These are phyloP conservation scores for Hypomesus transpacificus DNA, from an alignment of 2,113 vertebrate species.

Conservation along the genomic window DNA sequence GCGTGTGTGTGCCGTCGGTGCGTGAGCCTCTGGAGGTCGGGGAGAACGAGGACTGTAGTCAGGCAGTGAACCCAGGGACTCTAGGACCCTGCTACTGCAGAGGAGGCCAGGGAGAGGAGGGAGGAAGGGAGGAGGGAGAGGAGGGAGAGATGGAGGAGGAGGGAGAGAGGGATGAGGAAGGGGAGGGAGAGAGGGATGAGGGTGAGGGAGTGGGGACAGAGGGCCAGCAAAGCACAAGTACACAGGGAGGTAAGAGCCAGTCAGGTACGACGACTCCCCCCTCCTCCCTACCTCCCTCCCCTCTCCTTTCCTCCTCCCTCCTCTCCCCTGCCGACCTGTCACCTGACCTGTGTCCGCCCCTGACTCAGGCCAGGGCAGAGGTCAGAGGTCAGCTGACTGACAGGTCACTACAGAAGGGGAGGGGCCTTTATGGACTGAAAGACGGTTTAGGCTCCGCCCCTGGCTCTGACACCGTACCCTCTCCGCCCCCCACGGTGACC, in stretches of 20 bases:
- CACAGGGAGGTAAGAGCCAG: no score
- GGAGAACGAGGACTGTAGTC: constrained; percentile 89
- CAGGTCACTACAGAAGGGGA: constrained; percentile 25
- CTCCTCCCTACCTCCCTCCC: constrained; percentile 37
- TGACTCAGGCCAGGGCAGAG: constrained; percentile 47
- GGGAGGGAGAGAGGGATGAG: constrained; percentile 38
- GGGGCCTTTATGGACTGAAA: constrained; percentile 56
- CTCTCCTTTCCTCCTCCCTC: constrained; percentile 33
- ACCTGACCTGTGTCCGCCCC: constrained; percentile 62
- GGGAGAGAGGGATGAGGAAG: constrained; percentile 15
- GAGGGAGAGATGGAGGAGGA: not conserved
- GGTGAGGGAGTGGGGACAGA: constrained; percentile 25
- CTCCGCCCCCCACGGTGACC: constrained; percentile 23
- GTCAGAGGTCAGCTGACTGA: constrained; percentile 38
- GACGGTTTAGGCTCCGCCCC: constrained; percentile 70
- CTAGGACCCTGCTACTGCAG: constrained; percentile 62
- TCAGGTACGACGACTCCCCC: not conserved
- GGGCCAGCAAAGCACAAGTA: constrained; percentile 4
- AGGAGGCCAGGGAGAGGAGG: constrained; percentile 22
- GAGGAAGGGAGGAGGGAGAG: constrained; percentile 13
- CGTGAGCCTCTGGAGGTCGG: constrained; percentile 84
- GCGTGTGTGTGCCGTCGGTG: constrained; percentile 60
- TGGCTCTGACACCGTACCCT: constrained; percentile 26
- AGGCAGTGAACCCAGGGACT: constrained; percentile 76
- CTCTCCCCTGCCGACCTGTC: constrained; percentile 48